These are phyloP conservation scores for Pseudochirops cupreus DNA, from an alignment of 2,797 vertebrate species.

Conservation along the genomic window DNA sequence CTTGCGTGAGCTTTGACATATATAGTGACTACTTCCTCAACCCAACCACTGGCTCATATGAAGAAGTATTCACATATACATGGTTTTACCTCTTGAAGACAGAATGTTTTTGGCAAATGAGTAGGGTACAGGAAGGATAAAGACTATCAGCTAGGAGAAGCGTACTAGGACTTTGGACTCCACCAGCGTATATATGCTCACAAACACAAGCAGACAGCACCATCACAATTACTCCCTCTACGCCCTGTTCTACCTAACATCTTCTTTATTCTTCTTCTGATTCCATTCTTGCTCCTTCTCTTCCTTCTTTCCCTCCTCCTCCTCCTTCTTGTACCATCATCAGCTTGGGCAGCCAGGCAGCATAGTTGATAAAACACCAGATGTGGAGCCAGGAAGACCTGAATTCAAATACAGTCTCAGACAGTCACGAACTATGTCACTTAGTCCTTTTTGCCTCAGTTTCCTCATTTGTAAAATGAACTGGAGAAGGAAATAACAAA, in stretches of 20 bases:
- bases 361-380: not conserved
- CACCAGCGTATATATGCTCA: not conserved
- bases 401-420: not conserved
- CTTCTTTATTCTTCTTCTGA: not conserved
- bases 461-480: not conserved
- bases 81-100: not conserved
- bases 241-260: not conserved
- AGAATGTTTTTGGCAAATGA: fast-evolving
- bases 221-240: not conserved
- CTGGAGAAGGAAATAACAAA: not conserved
- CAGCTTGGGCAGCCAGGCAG: not conserved
- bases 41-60: not conserved
- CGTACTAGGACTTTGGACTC: not conserved
- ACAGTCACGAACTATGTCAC: not conserved
- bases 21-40: not conserved
- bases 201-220: not conserved
- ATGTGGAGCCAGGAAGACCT: not conserved
- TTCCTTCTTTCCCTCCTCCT: not conserved
- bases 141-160: not conserved
- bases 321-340: not conserved
- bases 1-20: not conserved
- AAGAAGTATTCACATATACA: not conserved
- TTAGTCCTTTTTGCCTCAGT: not conserved
- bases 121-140: not conserved
- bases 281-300: not conserved